Evolutionary conservation across 1,140 invertebrate genomes (phyloP).

Genomic region (Atopsyche davidsoni): DNA sequence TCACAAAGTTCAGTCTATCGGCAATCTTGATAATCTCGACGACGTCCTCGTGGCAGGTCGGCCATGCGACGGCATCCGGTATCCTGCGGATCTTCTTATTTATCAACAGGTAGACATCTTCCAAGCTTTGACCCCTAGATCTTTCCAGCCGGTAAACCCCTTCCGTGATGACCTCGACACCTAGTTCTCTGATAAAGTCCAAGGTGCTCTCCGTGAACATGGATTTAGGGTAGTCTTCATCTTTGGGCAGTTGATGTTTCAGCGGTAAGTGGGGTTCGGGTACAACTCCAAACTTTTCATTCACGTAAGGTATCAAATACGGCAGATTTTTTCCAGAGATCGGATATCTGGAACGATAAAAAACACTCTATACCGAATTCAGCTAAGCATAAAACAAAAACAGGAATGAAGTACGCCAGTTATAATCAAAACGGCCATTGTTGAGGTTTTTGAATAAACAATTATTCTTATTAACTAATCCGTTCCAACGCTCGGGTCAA

Average conservation of each 20-base stretch:
- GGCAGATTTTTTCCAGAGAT: slow-evolving; percentile 74
- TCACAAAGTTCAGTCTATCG: slow-evolving; percentile 64
- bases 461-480: too few species aligned
- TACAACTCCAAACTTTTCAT: slow-evolving; percentile 29
- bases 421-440: too few species aligned
- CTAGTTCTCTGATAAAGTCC: slow-evolving; percentile 33
- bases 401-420: too few species aligned
- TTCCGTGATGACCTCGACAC: slow-evolving; percentile 59
- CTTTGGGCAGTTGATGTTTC: slow-evolving; percentile 24
- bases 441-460: too few species aligned
- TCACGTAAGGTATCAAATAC: slow-evolving; percentile 75
- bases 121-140: slow-evolving; percentile 88
- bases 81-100: slow-evolving; percentile 71
- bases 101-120: slow-evolving; percentile 78
- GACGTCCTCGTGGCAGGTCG: slow-evolving; percentile 74
- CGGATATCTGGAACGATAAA: slow-evolving; percentile 61
- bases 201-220: slow-evolving; percentile 44
- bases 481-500: too few species aligned
- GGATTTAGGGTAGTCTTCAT: slow-evolving; percentile 34
- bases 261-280: slow-evolving; percentile 20
- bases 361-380: too few species aligned
- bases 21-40: slow-evolving; percentile 71
- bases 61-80: slow-evolving; percentile 92
- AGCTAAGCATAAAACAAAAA: too few species aligned
- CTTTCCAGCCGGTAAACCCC: slow-evolving; percentile 80